Percentiles rank a stretch among this genome's conserved stretches.
Evolutionary conservation across 2,113 vertebrate genomes (phyloP).

Genomic region (Oryzias javanicus): DNA sequence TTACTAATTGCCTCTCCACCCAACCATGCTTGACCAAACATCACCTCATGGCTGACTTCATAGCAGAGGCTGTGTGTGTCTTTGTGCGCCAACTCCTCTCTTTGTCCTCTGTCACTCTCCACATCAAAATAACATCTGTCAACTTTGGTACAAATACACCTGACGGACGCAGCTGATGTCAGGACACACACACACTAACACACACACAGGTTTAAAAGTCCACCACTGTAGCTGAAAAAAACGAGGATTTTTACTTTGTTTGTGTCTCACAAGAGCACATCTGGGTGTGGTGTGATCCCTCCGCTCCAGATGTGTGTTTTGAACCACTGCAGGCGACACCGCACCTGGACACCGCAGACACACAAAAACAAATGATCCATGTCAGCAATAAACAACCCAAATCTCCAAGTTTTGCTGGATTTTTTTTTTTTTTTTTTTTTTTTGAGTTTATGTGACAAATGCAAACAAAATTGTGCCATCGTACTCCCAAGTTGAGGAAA

Average conservation of each 20-base stretch:
- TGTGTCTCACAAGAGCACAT: slow-evolving; percentile 50
- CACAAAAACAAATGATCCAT: slow-evolving; percentile 36
- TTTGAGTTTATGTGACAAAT: slow-evolving; percentile 6
- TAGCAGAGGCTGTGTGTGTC: slow-evolving; percentile 27
- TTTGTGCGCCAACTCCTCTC: slow-evolving; percentile 24
- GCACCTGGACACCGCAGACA: slow-evolving; percentile 65
- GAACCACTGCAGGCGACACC: slow-evolving; percentile 36
- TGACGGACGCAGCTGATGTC: slow-evolving; percentile 76
- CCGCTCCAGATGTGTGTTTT: slow-evolving; percentile 66
- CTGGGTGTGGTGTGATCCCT: slow-evolving; percentile 45
- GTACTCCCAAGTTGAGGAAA: slow-evolving; percentile 10
- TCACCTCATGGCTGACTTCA: slow-evolving; percentile 69
- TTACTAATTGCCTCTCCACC: slow-evolving; percentile 63
- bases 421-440: neutral
- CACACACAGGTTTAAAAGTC: slow-evolving; percentile 3
- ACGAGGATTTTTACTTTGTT: slow-evolving; percentile 17
- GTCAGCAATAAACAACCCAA: slow-evolving; percentile 34
- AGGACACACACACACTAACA: slow-evolving; percentile 20
- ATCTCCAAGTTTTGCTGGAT: neutral
- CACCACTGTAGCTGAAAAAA: slow-evolving; percentile 26
- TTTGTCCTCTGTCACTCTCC: slow-evolving; percentile 63
- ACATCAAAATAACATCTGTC: slow-evolving; percentile 82
- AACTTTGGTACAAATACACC: slow-evolving; percentile 72
- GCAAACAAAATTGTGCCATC: slow-evolving; percentile 1
- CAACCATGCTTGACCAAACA: slow-evolving; percentile 67